Evolutionary conservation across 1,140 invertebrate genomes (phyloP).

Genomic region (Papilio polyxenes): DNA sequence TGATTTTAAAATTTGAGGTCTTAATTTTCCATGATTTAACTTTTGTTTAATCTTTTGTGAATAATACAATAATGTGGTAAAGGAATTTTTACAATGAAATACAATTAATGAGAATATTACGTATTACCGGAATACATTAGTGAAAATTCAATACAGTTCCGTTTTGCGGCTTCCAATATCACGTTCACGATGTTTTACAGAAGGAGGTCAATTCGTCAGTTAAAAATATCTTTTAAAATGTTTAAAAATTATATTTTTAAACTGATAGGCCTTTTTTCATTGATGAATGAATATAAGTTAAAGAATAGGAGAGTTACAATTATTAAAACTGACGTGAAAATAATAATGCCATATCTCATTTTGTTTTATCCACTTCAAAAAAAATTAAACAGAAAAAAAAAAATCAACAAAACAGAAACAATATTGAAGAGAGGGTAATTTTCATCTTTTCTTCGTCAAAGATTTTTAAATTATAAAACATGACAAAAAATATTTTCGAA

Average conservation of each 20-base stretch:
- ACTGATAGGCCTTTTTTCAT: background rate
- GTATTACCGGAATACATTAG: constrained; percentile 17
- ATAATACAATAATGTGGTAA: background rate
- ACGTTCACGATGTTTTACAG: background rate
- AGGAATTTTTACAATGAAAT: background rate
- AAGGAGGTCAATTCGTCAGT: background rate
- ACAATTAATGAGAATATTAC: constrained; percentile 3
- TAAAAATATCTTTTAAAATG: background rate
- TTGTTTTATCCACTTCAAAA: background rate
- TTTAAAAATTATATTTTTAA: background rate
- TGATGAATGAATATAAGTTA: too few species aligned
- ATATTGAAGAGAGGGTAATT: background rate
- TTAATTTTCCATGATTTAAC: too few species aligned
- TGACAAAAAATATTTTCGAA: background rate
- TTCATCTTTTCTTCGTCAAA: background rate
- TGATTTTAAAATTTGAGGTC: too few species aligned
- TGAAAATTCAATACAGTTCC: background rate
- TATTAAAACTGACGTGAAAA: background rate
- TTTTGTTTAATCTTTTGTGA: background rate
- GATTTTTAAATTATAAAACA: constrained; percentile 10
- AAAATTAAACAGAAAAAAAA: background rate
- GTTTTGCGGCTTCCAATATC: constrained; percentile 24
- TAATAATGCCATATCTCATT: background rate
- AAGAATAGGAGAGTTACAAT: too few species aligned
- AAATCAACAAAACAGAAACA: background rate